Base-by-base conservation (phyloP, 1,140 invertebrate species). In the Stenopsyche tienmushanensis region DNA sequence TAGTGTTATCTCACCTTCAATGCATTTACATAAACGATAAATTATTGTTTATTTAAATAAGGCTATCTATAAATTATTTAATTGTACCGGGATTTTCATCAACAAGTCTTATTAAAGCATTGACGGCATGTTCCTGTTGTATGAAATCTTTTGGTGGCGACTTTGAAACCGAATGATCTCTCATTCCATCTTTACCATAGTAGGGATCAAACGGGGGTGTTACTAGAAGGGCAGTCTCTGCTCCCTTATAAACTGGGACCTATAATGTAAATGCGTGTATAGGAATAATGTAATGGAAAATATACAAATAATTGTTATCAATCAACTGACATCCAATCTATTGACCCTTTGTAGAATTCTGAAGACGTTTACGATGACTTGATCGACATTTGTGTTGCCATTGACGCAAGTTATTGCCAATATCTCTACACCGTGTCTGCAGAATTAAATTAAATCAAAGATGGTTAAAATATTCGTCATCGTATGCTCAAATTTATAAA, bases 211-310 rank as follows among this genome's bases (percentile, higher is more conserved):
- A 63, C 45, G 23, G 17, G 1, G 55, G 52, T 13, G 69, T 64
- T 18, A 71, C 70, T 15, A 86, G 70, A 13, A 88, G 67, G 15
- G 82, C 72, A 3, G 77, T 75, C 64, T 76, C 65, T 9, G 81
- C 80, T 52, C 87, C 86, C 73, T 74, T 74, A 72, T 77, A 87
- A 26, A 88, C 81, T 53, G 86, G 86, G 72, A 88, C 83, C 86
- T 88, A 62, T 10, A 75, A 76, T 60, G 73, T n/a, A 15, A 45
- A 67, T 64, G 17, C n/a, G n/a, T n/a, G n/a, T n/a, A n/a, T n/a
- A n/a, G n/a, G n/a, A n/a, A n/a, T n/a, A n/a, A n/a, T n/a, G n/a
- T n/a, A n/a, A n/a, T n/a, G n/a, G n/a, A n/a, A n/a, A n/a, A n/a
- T n/a, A n/a, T n/a, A n/a, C n/a, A n/a, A n/a, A n/a, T n/a, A n/a